Percentiles rank a stretch among this genome's conserved stretches.
Evolutionary conservation across 1,140 invertebrate genomes (phyloP).

Genomic region (Globodera ellingtonae): DNA sequence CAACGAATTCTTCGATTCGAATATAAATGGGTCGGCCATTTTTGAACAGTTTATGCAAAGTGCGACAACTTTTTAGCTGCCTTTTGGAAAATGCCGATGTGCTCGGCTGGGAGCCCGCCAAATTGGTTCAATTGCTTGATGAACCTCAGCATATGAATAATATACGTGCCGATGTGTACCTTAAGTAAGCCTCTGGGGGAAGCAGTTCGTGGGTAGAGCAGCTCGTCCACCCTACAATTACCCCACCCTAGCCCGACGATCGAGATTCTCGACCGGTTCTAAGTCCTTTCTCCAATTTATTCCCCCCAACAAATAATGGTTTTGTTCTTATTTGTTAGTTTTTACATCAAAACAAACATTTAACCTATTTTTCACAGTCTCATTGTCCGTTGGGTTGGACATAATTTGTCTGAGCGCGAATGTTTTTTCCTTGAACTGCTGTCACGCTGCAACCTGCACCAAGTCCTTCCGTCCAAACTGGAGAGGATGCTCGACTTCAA

Average conservation of each 20-base stretch:
- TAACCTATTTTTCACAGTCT: constrained; percentile 57
- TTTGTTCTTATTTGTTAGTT: neutral
- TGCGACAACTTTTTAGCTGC: constrained; percentile 27
- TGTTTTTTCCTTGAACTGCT: constrained; percentile 69
- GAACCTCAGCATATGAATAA: constrained; percentile 52
- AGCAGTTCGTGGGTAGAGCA: constrained; percentile 45
- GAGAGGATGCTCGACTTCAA: constrained; percentile 67
- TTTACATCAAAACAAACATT: neutral
- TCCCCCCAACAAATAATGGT: neutral
- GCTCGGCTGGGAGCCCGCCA: constrained; percentile 43
- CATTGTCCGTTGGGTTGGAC: constrained; percentile 70
- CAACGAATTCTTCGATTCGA: constrained; percentile 68
- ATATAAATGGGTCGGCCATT: constrained; percentile 66
- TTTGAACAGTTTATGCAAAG: neutral
- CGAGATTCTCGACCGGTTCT: no score
- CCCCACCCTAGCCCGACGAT: no score
- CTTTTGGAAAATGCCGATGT: constrained; percentile 58
- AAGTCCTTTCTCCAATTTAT: no score
- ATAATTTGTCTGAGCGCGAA: constrained; percentile 68
- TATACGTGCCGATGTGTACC: constrained; percentile 46
- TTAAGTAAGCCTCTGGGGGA: constrained; percentile 23
- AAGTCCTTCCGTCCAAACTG: constrained; percentile 45
- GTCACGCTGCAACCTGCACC: constrained; percentile 61
- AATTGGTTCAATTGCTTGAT: constrained; percentile 46
- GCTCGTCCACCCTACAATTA: no score